phyloP scores from a whole-genome alignment of 2,797 vertebrate species.

The Lepidocolaptes lacrymiger region DNA sequence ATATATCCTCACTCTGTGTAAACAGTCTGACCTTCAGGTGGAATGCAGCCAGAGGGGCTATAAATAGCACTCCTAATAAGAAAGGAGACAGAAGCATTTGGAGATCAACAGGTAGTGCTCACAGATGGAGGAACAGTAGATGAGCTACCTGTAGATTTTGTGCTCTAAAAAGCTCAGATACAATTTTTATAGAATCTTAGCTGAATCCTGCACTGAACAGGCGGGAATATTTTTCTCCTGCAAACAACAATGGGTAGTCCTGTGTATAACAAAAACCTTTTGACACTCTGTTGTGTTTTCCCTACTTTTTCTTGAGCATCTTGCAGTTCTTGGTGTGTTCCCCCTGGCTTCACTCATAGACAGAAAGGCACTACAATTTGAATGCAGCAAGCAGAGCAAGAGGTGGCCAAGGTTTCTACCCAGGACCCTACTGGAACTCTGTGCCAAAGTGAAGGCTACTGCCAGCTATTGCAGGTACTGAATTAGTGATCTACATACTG shows the following conservation, averaged over 20 bases:
- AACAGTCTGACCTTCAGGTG: constrained; percentile 75
- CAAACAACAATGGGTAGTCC: not conserved
- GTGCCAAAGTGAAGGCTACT: not conserved
- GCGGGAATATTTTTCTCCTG: not conserved
- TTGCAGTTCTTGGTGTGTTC: fast-evolving
- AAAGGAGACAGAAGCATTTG: constrained; percentile 22
- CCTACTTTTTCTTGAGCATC: not conserved
- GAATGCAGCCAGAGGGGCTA: constrained; percentile 69
- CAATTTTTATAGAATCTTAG: not conserved
- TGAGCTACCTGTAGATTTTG: not conserved
- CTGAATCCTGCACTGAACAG: not conserved
- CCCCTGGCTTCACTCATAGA: fast-evolving
- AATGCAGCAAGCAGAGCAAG: not conserved
- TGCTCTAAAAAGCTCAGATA: not conserved
- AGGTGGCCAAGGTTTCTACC: not conserved
- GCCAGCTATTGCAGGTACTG: not conserved
- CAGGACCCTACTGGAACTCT: not conserved
- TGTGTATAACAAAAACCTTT: not conserved
- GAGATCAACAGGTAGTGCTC: not conserved
- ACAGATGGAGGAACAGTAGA: not conserved
- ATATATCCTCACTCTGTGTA: constrained; percentile 68
- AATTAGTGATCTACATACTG: not conserved
- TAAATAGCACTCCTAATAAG: constrained; percentile 69
- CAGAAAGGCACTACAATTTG: not conserved
- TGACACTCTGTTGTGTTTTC: not conserved